Percentiles rank a stretch among this genome's conserved stretches.
phyloP scores from a whole-genome alignment of 1,140 invertebrate genomes.

The Phortica variegata region DNA sequence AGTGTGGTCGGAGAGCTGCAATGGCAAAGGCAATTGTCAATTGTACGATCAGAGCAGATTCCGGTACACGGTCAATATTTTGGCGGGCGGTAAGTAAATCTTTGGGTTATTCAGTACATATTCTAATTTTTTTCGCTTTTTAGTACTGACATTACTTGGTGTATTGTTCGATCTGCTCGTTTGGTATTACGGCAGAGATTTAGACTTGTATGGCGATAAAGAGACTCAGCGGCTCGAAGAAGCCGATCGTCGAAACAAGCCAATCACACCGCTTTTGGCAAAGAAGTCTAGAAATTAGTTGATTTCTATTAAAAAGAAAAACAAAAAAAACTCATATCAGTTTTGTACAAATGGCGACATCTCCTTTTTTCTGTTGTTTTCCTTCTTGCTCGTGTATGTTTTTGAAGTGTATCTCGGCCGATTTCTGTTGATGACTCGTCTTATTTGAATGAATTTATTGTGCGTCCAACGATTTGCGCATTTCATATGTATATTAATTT shows the following conservation, averaged over 20 bases:
- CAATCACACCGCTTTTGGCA: conserved; percentile 42
- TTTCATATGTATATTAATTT: conserved; percentile 8
- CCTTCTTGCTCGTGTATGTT: background rate
- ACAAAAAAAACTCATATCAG: background rate
- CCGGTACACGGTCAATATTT: conserved; percentile 62
- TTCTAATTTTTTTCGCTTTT: conserved; percentile 22
- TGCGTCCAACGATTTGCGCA: no score
- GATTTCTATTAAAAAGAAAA: no score
- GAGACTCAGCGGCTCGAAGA: conserved; percentile 52
- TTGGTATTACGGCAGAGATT: conserved; percentile 61
- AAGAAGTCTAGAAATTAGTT: no score
- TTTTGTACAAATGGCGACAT: background rate
- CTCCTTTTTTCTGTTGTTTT: background rate
- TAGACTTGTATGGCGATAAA: conserved; percentile 63
- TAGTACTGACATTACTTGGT: conserved; percentile 61
- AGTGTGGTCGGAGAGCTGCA: conserved; percentile 67
- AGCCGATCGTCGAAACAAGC: conserved; percentile 26
- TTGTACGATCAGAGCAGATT: conserved; percentile 65
- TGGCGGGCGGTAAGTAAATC: conserved; percentile 60
- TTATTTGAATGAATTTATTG: no score
- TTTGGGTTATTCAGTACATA: background rate
- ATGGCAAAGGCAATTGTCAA: conserved; percentile 65
- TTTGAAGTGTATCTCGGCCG: background rate
- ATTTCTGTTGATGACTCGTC: no score
- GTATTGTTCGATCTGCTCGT: conserved; percentile 63